Evolutionary conservation across 2,113 vertebrate genomes (phyloP).

Genomic region (Poeciliopsis retropinna): DNA sequence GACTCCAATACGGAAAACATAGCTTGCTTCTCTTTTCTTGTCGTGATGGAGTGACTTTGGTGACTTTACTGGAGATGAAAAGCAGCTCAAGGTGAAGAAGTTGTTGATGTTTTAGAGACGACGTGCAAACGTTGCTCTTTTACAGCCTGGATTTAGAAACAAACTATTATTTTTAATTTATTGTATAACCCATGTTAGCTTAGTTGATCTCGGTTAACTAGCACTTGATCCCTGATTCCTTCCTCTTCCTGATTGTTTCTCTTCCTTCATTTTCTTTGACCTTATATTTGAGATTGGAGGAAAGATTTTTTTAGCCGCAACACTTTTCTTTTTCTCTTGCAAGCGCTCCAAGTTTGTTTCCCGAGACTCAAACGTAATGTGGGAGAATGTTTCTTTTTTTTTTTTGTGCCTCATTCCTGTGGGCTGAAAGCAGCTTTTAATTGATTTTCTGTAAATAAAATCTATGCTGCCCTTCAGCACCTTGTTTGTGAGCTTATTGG

Average conservation of each 20-base stretch:
- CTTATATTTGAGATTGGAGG: neutral
- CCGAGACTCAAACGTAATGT: slow-evolving; percentile 4
- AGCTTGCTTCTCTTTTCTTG: neutral
- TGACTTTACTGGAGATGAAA: slow-evolving; percentile 8
- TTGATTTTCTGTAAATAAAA: slow-evolving; percentile 63
- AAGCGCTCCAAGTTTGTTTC: neutral
- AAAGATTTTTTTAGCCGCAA: fast-evolving
- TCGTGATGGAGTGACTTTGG: slow-evolving; percentile 37
- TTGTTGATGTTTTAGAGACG: slow-evolving; percentile 15
- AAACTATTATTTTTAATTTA: neutral
- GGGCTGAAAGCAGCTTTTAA: slow-evolving; percentile 42
- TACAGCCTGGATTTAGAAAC: neutral
- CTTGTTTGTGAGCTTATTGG: slow-evolving; percentile 21
- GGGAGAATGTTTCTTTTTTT: neutral
- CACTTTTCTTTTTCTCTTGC: neutral
- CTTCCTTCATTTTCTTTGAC: neutral
- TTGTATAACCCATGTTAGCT: neutral
- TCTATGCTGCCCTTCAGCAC: slow-evolving; percentile 20
- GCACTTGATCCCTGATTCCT: neutral
- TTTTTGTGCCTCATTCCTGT: slow-evolving; percentile 23
- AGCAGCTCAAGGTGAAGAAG: slow-evolving; percentile 48
- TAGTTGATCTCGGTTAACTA: neutral
- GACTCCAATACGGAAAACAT: slow-evolving; percentile 45
- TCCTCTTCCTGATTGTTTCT: neutral
- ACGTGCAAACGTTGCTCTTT: neutral